Base-by-base conservation (phyloP, 2,113 vertebrate species). In the Butorides virescens region DNA sequence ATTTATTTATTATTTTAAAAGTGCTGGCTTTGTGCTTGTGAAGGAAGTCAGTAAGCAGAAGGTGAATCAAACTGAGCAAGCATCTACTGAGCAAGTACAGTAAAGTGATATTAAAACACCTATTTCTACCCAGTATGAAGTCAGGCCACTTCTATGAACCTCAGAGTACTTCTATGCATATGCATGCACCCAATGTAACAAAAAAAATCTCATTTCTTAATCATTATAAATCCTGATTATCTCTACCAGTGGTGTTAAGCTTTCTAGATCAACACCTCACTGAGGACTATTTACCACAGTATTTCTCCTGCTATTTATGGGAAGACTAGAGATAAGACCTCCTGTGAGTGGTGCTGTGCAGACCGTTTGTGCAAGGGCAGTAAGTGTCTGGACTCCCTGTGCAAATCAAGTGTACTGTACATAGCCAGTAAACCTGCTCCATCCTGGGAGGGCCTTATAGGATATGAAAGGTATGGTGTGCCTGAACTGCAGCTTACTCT, bases 401-500 rank as follows among this genome's bases (percentile, higher is more conserved):
- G 21, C 8, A 39, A 77, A 73, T 2, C 20, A 37, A 29, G 9
- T 10, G 3, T 12, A 1, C 46, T 58, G 27, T 19, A 20, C 21
- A 34, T 12, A 17, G 4, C 10, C 22, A 55, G 5, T 4, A 47
- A 61, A 61, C 1, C 12, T 52, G 52, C 34, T 47, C 34, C 27
- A 29, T 13, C 39, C n/a, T 53, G 23, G n/a, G 8, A 62, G 19
- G 16, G 30, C 8, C 15, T 37, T 49, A 1, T 0, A 11, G 65
- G 66, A 11, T 39, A 4, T 11, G 5, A 67, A 74, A 79, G 8
- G 15, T n/a, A 18, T 36, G 17, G 22, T 2, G 2, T 11, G 68
- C 19, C 30, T 62, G 53, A 73, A 67, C 11, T 47, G 22, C 46
- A 84, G 30, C 7, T 73, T 67, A 39, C n/a, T 78, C 15, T 73